Percentiles rank a stretch among this genome's conserved stretches.
phyloP scores from a whole-genome alignment of 2,888 invertebrate species.

The Alloplasta piceator region DNA sequence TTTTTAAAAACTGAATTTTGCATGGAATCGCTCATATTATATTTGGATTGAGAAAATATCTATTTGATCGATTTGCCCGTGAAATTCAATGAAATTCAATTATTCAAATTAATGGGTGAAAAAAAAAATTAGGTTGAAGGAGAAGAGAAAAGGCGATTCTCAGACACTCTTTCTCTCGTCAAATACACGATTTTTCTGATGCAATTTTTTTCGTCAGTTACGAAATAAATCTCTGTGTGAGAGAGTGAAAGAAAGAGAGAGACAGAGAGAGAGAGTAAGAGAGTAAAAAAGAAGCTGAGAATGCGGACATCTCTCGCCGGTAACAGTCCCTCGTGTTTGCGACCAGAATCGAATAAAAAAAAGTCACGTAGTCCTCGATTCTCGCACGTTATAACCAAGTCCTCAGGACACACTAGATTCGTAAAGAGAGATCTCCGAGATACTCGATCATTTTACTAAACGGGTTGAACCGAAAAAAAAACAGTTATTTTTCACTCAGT shows the following conservation, averaged over 20 bases:
- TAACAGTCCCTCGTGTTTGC: conserved; percentile 16
- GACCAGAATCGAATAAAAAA: conserved; percentile 24
- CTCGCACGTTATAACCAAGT: not conserved
- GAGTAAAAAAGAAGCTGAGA: conserved; percentile 23
- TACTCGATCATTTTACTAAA: not conserved
- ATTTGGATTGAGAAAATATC: not conserved
- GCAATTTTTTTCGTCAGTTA: conserved; percentile 74
- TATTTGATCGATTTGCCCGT: not conserved
- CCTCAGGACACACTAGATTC: not conserved
- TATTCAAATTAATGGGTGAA: not conserved
- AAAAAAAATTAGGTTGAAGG: conserved; percentile 5
- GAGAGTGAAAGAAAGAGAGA: conserved; percentile 13
- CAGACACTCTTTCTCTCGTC: conserved; percentile 18
- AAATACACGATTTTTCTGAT: conserved; percentile 67
- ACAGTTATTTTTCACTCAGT: too few relatives aligned
- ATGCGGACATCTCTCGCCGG: conserved; percentile 36
- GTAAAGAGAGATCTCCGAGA: not conserved
- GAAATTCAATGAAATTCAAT: too few relatives aligned
- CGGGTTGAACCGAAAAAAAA: not conserved
- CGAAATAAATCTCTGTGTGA: conserved; percentile 66
- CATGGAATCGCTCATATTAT: not conserved
- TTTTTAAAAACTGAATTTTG: not conserved
- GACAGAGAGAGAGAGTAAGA: conserved; percentile 12
- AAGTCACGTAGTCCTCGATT: conserved; percentile 50
- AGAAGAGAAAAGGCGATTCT: conserved; percentile 44